Conservation (phyloP, 2,888 invertebrate species). For the Pollenia amentaria region DNA sequence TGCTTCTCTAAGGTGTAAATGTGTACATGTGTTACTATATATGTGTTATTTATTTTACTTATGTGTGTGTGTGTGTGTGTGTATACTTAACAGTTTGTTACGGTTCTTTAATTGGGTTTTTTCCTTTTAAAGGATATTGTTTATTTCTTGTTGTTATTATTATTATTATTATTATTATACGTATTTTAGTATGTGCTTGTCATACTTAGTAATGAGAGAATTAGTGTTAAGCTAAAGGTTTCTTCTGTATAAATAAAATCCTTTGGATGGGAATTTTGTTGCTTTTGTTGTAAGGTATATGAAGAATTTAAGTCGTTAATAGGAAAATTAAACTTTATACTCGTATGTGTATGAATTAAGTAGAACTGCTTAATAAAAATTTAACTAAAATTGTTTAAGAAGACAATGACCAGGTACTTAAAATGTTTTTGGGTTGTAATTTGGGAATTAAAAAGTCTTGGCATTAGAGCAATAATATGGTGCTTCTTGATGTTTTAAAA, state of each 20-base stretch:
- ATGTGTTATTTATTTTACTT: background rate
- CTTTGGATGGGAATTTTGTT: background rate
- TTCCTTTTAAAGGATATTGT: slow-evolving; percentile 8
- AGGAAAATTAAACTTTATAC: background rate
- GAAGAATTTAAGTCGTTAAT: slow-evolving; percentile 2
- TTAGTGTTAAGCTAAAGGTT: slow-evolving; percentile 24
- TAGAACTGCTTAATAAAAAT: background rate
- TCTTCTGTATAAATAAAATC: background rate
- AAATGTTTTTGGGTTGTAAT: background rate
- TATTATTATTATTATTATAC: slow-evolving; percentile 28
- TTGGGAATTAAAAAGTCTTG: background rate
- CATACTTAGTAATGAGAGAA: background rate
- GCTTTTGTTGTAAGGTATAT: too few relatives aligned
- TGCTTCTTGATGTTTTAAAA: too few relatives aligned
- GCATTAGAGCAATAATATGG: too few relatives aligned
- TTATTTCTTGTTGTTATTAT: slow-evolving; percentile 7
- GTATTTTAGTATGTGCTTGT: background rate
- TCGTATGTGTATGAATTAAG: background rate
- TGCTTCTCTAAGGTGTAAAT: background rate
- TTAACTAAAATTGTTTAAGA: background rate
- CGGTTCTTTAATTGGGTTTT: background rate
- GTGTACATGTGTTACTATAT: background rate
- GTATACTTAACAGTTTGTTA: background rate
- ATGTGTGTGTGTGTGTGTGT: background rate
- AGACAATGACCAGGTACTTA: slow-evolving; percentile 7